phyloP scores from a whole-genome alignment of 2,113 vertebrate species.

The Macaca mulatta region DNA sequence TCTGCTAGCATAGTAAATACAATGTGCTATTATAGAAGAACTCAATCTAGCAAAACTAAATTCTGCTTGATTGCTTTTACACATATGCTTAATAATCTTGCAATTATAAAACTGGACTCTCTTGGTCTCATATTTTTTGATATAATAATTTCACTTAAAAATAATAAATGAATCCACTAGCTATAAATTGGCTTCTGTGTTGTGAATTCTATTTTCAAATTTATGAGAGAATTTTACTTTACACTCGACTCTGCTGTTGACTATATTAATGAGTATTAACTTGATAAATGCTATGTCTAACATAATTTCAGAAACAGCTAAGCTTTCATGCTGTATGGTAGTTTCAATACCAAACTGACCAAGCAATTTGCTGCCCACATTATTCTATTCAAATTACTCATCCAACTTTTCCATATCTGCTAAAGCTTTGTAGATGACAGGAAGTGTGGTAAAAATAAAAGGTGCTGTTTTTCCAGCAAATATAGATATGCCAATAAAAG shows the following conservation, averaged over 20 bases:
- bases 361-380: conserved; percentile 26
- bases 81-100: neutral
- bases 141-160: neutral
- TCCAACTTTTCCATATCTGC: neutral
- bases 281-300: neutral
- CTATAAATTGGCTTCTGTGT: neutral
- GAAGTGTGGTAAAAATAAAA: conserved; percentile 23
- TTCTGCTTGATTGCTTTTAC: neutral
- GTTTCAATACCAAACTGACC: neutral
- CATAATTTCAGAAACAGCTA: neutral
- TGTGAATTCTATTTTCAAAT: conserved; percentile 38
- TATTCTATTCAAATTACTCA: neutral
- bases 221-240: neutral
- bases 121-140: neutral
- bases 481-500: conserved; percentile 13
- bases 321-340: neutral
- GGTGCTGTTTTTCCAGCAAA: neutral
- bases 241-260: neutral
- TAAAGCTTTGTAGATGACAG: neutral
- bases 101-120: neutral
- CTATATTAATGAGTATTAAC: neutral
- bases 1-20: neutral
- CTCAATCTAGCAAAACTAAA: neutral
- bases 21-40: neutral
- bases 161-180: neutral